Percentiles rank a stretch among this genome's conserved stretches.
These are phyloP conservation scores for Piscicola geometra DNA, from an alignment of 2,888 invertebrate genomes.

Conservation along the genomic window DNA sequence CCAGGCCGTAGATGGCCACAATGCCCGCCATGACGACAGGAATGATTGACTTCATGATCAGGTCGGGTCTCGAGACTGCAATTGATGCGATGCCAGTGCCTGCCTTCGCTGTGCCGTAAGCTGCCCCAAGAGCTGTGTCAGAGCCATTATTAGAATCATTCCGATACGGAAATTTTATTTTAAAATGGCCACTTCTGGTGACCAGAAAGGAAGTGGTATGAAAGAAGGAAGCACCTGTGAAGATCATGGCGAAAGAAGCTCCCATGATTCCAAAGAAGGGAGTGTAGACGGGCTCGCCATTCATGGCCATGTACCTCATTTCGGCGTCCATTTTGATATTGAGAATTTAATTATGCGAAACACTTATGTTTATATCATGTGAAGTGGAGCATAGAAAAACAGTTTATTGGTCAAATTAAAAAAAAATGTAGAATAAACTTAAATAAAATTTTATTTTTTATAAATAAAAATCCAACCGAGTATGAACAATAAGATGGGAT, in stretches of 20 bases:
- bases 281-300: slow-evolving; percentile 64
- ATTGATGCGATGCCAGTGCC: slow-evolving; percentile 99
- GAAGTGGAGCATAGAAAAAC: background rate
- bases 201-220: background rate
- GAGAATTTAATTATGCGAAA: background rate
- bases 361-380: slow-evolving; percentile 11
- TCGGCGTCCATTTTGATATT: slow-evolving; percentile 9
- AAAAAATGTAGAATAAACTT: no score
- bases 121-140: slow-evolving; percentile 88
- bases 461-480: no score
- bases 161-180: no score
- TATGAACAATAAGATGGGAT: no score
- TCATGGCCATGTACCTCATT: slow-evolving; percentile 11
- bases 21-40: slow-evolving; percentile 85
- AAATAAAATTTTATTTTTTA: no score
- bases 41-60: slow-evolving; percentile 99
- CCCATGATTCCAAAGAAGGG: slow-evolving; percentile 99
- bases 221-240: slow-evolving; percentile 77
- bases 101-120: slow-evolving; percentile 99
- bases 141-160: no score
- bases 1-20: slow-evolving; percentile 98
- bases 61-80: slow-evolving; percentile 99
- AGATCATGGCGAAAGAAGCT: slow-evolving; percentile 96
- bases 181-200: background rate
- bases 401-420: no score